These are phyloP conservation scores for Neolamprologus devosi DNA, from an alignment of 2,113 vertebrate genomes.

Conservation along the genomic window DNA sequence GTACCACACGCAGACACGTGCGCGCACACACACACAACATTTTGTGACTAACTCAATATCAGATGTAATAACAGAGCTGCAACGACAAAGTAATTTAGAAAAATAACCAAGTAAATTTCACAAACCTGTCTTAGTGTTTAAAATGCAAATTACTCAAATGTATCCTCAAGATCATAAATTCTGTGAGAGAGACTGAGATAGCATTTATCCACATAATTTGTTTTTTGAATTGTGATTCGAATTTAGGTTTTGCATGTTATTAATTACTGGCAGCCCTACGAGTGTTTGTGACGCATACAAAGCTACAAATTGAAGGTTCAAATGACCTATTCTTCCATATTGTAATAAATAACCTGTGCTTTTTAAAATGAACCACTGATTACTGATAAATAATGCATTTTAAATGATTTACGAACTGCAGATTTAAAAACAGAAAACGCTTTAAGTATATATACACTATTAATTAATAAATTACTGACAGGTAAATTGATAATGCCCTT, in stretches of 20 bases:
- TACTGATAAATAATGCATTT: neutral
- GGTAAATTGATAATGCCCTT: neutral
- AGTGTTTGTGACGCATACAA: neutral
- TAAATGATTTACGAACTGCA: neutral
- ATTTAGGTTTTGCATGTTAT: neutral
- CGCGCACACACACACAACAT: neutral
- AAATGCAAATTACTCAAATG: conserved; percentile 23
- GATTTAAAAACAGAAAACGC: neutral
- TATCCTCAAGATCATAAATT: neutral
- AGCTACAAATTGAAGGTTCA: neutral
- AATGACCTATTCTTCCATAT: neutral
- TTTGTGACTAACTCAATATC: conserved; percentile 27
- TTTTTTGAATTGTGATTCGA: neutral
- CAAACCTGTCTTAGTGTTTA: conserved; percentile 8
- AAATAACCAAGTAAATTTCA: conserved; percentile 2
- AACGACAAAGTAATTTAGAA: neutral
- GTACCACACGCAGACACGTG: neutral
- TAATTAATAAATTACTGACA: neutral
- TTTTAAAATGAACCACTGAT: accelerated
- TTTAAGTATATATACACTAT: neutral
- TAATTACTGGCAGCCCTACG: neutral
- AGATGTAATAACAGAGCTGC: neutral
- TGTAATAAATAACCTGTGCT: accelerated
- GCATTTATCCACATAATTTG: neutral
- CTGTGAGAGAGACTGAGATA: neutral